Base-by-base conservation (phyloP, 2,797 vertebrate species). In the Amazona ochrocephala region DNA sequence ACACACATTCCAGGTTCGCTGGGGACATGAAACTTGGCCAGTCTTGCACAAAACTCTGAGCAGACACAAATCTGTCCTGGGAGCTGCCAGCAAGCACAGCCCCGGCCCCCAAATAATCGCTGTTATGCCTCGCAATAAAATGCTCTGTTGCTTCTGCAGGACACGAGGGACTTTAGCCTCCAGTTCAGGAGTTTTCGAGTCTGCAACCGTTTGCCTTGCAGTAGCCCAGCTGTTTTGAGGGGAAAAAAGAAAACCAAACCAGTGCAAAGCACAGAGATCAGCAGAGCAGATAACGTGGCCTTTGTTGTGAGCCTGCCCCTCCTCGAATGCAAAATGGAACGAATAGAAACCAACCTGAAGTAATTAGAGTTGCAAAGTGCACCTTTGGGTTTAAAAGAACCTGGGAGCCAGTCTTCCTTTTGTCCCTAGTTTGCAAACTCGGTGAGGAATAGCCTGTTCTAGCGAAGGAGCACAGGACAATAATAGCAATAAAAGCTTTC, bases 1-100 rank as follows among this genome's bases (percentile, higher is more conserved):
- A 30, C 1, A 1, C 17, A 41, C 24, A 2, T 58, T 67, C 26
- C 76, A n/a, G 66, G 58, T 60, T 73, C 0, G 0, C 74, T 27
- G 29, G 70, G 83, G 70, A 54, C 45, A 10, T 0, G 0, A 34
- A 62, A 64, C 58, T 89, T 20, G 39, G 82, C 2, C 0, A 73
- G 42, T 21, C 70, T 42, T 29, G 70, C 67, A 17, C 58, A 54
- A 60, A 83, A 50, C 53, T 21, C 32, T 0, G n/a, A 13, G 70
- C 53, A 85, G 89, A 39, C 82, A 78, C 70, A 78, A 70, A 86
- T 80, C 62, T 88, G 54, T 24, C 58, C 89, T 10, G 45, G 67
- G 76, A 78, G 87, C 72, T 56, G 76, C 65, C 86, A 72, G 61
- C 48, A 45, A 29, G 56, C 47, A 1, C 74, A 84, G 66, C 60